These are phyloP conservation scores for Phrynocephalus vlangalii DNA, from an alignment of 2,797 vertebrate species.

Conservation along the genomic window DNA sequence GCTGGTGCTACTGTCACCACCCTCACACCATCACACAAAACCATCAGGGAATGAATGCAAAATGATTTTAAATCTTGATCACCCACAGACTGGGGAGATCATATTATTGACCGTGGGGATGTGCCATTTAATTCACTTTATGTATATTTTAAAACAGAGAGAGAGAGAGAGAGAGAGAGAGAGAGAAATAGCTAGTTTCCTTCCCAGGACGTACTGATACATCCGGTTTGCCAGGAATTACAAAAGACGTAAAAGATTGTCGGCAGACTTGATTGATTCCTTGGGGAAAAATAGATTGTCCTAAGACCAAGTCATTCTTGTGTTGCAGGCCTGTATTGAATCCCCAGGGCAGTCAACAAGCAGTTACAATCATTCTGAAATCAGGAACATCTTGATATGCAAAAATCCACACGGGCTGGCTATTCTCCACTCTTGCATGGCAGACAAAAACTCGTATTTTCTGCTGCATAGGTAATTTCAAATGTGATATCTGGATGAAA, in stretches of 20 bases:
- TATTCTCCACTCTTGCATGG: accelerated
- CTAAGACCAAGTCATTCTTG: background rate
- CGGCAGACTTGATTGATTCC: accelerated
- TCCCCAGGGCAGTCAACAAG: accelerated
- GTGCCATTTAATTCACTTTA: background rate
- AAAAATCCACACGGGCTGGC: background rate
- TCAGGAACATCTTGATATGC: background rate
- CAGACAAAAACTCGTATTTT: background rate
- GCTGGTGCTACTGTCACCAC: too few species aligned
- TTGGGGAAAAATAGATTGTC: background rate
- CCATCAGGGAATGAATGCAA: background rate
- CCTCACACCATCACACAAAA: background rate
- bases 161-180: too few species aligned
- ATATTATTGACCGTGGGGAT: background rate
- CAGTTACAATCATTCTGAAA: background rate
- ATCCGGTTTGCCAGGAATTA: background rate
- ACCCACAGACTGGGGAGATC: background rate
- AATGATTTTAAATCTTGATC: background rate
- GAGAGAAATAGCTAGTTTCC: background rate
- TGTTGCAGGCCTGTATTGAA: background rate
- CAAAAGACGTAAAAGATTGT: background rate
- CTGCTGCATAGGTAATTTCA: background rate
- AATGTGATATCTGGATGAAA: background rate
- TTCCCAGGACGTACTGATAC: background rate
- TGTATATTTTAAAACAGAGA: background rate